Evolutionary conservation across 2,888 invertebrate species (phyloP), one percentile per base, ranked within the genome.

Genomic region (Stegophylla sp.): DNA sequence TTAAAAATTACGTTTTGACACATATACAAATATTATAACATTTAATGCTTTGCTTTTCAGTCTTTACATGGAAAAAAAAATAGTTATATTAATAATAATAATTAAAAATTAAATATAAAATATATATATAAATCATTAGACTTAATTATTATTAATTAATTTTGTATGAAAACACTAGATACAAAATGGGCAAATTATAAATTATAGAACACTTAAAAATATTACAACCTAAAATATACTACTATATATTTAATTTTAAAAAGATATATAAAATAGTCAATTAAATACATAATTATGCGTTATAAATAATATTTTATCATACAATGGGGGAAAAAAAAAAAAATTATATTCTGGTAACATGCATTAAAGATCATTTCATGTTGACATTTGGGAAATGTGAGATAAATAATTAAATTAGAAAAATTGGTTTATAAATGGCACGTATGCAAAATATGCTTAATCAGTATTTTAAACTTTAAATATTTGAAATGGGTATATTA

Each of bases 1-100:
- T 75, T 66, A 53, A 76, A 76, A 66, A 53, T 79, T 79, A 71
- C 71, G 34, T 71, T 69, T 79, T 79, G 79, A 79, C 79, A 79
- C 61, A 48, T 59, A 23, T 41, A 71, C 61, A 48, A 79, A 61
- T 71, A 79, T 61, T 41, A 41, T 71, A 51, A 63, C 51, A 59
- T 71, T 79, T 48, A 79, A 71, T 71, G 61, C 48, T 79, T 71
- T 51, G 48, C 61, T 71, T 79, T 63, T 79, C 79, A 79, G 79
- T 79, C 79, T 79, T 71, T 51, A 79, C 79, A 79, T 61, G 71
- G 28, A 79, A 71, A 75, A 75, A 79, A 76, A 59, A 67, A 45
- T 69, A 77, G 28, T 59, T 66, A n/a, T 56, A 59, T 28, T 59
- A 53, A 23, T 76, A 76, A 23, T 76, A 76, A 51, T 53, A 41